These are phyloP conservation scores for Pogoniulus pusillus DNA, from an alignment of 2,797 vertebrate genomes.

Conservation along the genomic window DNA sequence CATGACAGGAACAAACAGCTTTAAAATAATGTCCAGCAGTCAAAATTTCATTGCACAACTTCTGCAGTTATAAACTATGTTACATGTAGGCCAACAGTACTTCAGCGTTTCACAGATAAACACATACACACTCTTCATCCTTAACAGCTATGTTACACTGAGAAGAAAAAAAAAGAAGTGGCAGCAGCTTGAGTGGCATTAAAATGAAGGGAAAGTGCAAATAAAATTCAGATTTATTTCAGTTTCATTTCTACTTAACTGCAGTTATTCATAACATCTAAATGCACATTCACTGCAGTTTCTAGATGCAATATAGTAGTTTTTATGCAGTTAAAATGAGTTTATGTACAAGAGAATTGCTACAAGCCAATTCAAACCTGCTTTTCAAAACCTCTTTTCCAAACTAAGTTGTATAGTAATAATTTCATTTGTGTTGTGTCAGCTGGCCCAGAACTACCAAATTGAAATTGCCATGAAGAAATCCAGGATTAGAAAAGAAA, in stretches of 20 bases:
- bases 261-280: slow-evolving; percentile 77
- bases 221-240: slow-evolving; percentile 79
- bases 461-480: slow-evolving; percentile 48
- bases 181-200: slow-evolving; percentile 66
- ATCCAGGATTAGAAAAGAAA: not conserved
- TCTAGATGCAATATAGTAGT: slow-evolving; percentile 68
- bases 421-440: slow-evolving; percentile 59
- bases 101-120: slow-evolving; percentile 51
- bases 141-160: slow-evolving; percentile 29
- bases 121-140: not conserved
- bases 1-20: slow-evolving; percentile 52
- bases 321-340: slow-evolving; percentile 75
- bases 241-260: slow-evolving; percentile 69
- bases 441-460: slow-evolving; percentile 51
- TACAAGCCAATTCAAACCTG: slow-evolving; percentile 67
- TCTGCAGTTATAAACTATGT: slow-evolving; percentile 54
- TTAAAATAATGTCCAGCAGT: slow-evolving; percentile 63
- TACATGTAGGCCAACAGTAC: slow-evolving; percentile 44
- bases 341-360: slow-evolving; percentile 72
- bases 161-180: not conserved
- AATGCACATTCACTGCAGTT: slow-evolving; percentile 67
- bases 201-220: slow-evolving; percentile 70
- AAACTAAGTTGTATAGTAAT: slow-evolving; percentile 38
- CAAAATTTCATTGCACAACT: slow-evolving; percentile 51
- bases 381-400: slow-evolving; percentile 39